A percentile compares a stretch with the other conserved stretches of the same genome.
These are phyloP conservation scores for Sminthopsis crassicaudata DNA, from an alignment of 2,113 vertebrate genomes.

Conservation along the genomic window DNA sequence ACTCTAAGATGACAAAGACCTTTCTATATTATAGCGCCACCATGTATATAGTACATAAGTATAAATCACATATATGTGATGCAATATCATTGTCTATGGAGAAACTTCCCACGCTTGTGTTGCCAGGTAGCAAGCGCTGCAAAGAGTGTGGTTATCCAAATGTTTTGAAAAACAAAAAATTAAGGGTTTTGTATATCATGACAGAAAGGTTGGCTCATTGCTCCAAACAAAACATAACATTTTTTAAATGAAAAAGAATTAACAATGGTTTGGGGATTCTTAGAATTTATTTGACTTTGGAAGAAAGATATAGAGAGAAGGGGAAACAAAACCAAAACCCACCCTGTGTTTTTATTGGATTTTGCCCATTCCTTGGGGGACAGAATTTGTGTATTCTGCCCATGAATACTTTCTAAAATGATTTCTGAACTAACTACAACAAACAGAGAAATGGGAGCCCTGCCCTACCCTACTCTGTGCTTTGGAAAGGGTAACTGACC, in stretches of 20 bases:
- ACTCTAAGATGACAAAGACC: neutral
- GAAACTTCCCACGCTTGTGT: fast-evolving
- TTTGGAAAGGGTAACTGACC: neutral
- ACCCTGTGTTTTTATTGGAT: neutral
- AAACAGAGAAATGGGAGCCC: neutral
- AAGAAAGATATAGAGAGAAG: neutral
- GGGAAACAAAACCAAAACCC: neutral
- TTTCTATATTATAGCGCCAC: neutral
- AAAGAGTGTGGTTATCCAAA: neutral
- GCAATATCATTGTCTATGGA: fast-evolving
- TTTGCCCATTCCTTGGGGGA: neutral
- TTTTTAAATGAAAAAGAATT: neutral
- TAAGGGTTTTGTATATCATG: neutral
- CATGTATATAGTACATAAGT: neutral
- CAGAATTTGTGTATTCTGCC: neutral
- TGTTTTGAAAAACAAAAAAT: neutral
- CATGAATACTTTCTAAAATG: neutral
- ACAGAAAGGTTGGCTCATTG: neutral
- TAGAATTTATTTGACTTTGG: neutral
- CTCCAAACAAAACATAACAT: neutral
- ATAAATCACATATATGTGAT: fast-evolving
- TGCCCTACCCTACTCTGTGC: neutral
- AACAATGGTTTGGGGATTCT: neutral
- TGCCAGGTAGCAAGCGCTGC: neutral
- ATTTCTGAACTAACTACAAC: neutral